Evolutionary conservation across 2,113 vertebrate genomes (phyloP).

Genomic region (Chrysochloris asiatica): DNA sequence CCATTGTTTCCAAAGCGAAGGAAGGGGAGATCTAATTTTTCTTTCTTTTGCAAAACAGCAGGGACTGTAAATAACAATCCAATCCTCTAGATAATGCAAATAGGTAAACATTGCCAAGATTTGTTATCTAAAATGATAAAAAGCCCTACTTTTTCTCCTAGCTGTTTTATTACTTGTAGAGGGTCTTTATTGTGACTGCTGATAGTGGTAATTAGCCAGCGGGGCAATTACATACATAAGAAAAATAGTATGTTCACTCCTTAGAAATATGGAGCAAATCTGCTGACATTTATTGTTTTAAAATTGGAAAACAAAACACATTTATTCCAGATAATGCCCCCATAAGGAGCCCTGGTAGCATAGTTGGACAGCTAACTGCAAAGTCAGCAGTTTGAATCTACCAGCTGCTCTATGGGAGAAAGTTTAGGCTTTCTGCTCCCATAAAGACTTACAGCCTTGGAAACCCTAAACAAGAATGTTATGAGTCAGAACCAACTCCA

Average conservation of each 20-base stretch:
- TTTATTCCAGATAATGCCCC: slow-evolving; percentile 40
- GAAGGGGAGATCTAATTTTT: slow-evolving; percentile 28
- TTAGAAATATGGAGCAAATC: neutral
- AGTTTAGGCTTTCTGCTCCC: too few relatives aligned
- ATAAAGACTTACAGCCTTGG: too few relatives aligned
- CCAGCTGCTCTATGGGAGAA: too few relatives aligned
- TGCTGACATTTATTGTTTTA: slow-evolving; percentile 12
- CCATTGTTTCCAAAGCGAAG: slow-evolving; percentile 47
- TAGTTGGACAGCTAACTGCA: too few relatives aligned
- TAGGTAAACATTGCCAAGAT: slow-evolving; percentile 58
- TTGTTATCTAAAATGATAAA: slow-evolving; percentile 50
- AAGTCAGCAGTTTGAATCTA: too few relatives aligned
- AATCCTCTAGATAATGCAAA: slow-evolving; percentile 57
- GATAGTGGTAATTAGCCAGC: neutral
- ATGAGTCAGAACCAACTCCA: too few relatives aligned
- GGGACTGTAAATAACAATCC: slow-evolving; percentile 62
- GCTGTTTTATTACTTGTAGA: neutral
- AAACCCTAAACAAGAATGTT: too few relatives aligned
- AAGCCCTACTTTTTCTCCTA: neutral
- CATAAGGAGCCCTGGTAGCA: too few relatives aligned
- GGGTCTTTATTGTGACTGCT: neutral
- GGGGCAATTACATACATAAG: slow-evolving; percentile 1
- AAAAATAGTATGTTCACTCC: slow-evolving; percentile 30
- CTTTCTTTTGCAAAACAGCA: slow-evolving; percentile 60
- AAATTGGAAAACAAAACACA: neutral